Evolutionary conservation across 2,797 vertebrate species (phyloP).

Genomic region (Threskiornis aethiopicus): DNA sequence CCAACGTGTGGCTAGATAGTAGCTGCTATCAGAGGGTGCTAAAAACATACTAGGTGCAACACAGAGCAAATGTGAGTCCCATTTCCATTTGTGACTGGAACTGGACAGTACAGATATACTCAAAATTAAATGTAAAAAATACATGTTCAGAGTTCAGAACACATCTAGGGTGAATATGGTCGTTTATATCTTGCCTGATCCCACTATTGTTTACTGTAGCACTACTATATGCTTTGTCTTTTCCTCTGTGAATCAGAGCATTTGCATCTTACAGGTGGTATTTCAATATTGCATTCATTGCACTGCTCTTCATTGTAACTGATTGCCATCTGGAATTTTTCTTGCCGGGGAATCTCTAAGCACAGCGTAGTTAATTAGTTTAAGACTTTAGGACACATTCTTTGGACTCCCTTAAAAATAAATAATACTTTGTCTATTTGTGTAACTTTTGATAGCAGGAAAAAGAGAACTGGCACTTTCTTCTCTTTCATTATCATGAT

Average conservation of each 20-base stretch:
- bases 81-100: not conserved
- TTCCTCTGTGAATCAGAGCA: not conserved
- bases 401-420: not conserved
- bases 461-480: not conserved
- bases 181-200: not conserved
- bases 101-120: not conserved
- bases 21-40: not conserved
- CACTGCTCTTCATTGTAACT: not conserved
- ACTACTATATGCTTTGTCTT: not conserved
- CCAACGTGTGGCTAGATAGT: not conserved
- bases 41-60: not conserved
- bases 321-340: conserved; percentile 21
- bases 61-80: not conserved
- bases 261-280: not conserved
- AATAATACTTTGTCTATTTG: not conserved
- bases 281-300: not conserved
- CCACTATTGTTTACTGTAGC: fast-evolving
- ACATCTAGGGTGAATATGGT: fast-evolving
- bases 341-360: not conserved
- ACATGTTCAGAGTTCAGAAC: not conserved
- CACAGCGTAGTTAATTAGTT: not conserved
- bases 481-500: not conserved
- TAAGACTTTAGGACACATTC: not conserved
- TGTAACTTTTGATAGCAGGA: not conserved
- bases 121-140: not conserved